Conservation (phyloP, 1,140 invertebrate genomes). For the Frieseomelitta varia region DNA sequence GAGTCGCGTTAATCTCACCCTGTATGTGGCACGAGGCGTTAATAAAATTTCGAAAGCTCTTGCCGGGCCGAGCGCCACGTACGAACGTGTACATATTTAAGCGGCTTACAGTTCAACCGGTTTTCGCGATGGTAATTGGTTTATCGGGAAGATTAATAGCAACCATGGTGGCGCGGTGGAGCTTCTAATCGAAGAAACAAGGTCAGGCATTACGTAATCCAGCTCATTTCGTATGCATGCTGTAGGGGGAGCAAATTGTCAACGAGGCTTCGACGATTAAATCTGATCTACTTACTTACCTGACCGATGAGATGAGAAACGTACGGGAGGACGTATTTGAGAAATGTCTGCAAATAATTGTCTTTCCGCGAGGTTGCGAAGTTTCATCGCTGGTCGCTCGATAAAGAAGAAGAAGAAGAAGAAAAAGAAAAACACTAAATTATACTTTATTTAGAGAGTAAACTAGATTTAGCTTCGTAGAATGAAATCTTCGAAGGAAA, state of each 20-base stretch:
- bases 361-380: background rate
- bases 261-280: background rate
- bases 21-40: background rate
- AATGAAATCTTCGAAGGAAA: too few relatives aligned
- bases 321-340: background rate
- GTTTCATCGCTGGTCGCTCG: too few relatives aligned
- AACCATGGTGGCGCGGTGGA: background rate
- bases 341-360: background rate
- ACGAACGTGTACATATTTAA: slow-evolving; percentile 30
- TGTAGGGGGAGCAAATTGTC: background rate
- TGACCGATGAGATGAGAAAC: background rate
- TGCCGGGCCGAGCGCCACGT: background rate
- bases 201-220: slow-evolving; percentile 6
- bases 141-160: slow-evolving; percentile 37
- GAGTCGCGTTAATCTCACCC: background rate
- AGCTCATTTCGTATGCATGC: background rate
- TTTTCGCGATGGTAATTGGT: slow-evolving; percentile 30
- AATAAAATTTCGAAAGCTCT: slow-evolving; percentile 4
- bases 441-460: background rate
- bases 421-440: too few relatives aligned
- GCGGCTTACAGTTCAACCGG: slow-evolving; percentile 25
- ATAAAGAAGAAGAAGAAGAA: too few relatives aligned
- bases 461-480: background rate
- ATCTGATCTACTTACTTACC: background rate
- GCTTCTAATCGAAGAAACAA: slow-evolving; percentile 22